Conservation (phyloP, 2,113 vertebrate species). For the Ammospiza nelsoni region DNA sequence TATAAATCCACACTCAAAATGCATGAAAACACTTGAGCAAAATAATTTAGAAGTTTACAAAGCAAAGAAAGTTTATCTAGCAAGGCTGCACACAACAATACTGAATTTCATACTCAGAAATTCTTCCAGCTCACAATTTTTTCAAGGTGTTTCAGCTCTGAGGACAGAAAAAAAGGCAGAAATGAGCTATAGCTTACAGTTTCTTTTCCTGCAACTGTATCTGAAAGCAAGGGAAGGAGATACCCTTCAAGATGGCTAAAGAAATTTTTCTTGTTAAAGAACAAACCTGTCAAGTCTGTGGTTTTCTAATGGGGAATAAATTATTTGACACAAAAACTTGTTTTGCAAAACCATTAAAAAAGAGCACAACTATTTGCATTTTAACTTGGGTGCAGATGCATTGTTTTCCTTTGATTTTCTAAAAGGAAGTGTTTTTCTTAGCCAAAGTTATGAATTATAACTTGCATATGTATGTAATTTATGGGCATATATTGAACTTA, state of each 20-base stretch:
- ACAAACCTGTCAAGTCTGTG: not conserved
- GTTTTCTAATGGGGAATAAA: not conserved
- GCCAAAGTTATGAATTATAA: not conserved
- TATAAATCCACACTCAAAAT: constrained; percentile 20
- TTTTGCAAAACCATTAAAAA: not conserved
- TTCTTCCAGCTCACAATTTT: constrained; percentile 57
- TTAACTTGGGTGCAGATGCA: not conserved
- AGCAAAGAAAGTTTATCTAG: constrained; percentile 39
- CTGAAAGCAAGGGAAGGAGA: not conserved
- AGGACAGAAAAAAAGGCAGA: constrained; percentile 58
- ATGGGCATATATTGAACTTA: not conserved
- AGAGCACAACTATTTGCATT: not conserved
- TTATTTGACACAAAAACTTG: not conserved
- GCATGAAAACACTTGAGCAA: not conserved
- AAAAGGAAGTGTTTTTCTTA: not conserved
- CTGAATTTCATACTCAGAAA: constrained; percentile 63
- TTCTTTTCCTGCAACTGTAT: not conserved
- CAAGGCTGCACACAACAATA: constrained; percentile 27
- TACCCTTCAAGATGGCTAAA: not conserved
- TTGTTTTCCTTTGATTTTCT: not conserved
- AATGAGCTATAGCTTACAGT: constrained; percentile 20
- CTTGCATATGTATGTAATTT: not conserved
- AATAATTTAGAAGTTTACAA: not conserved
- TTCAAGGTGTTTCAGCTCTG: constrained; percentile 63
- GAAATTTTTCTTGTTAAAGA: not conserved